Base-by-base conservation (phyloP, 2,888 invertebrate species). In the Pomacea canaliculata region DNA sequence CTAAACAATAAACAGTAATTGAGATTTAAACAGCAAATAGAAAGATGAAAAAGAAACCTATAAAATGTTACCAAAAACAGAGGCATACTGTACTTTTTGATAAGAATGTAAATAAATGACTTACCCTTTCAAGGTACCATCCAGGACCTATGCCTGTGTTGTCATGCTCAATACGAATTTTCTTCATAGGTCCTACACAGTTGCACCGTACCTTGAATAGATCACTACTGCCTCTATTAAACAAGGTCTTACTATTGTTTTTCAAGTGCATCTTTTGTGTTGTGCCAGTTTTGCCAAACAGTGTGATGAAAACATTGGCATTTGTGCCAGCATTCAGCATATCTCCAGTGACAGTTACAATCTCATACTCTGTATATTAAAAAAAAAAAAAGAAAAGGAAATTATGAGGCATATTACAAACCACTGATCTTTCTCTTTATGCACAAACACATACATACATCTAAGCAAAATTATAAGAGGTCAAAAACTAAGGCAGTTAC, bases 91-190 rank as follows among this genome's bases (percentile, higher is more conserved):
- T 37, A 37, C 3, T 56, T 56, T 56, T 8, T 16, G 10, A 56
- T 56, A 16, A 13, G 51, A 16, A 13, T 56, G 51, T 56, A 13
- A 56, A 16, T 56, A 13, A 56, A 56, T 56, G 51, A 56, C 89
- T 81, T 80, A 90, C 89, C 83, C 90, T 86, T 73, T 91, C 90
- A 56, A 91, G 79, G 76, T 84, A 90, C 91, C 91, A 91, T 46
- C 90, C 90, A n/a, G 91, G 84, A 8, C 84, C 87, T 16, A 88
- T 71, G 13, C 91, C 90, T 23, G 87, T 87, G 77, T 91, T 90
- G 81, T 91, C 91, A 81, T 91, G 91, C 72, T 90, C 89, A 48
- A 91, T 86, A 67, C 88, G 82, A 19, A 91, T 79, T 79, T 89
- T 90, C 16, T 81, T 87, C 81, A 91, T 81, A 13, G 89, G 89